A percentile compares a stretch with the other conserved stretches of the same genome.
Evolutionary conservation across 64 coral and sea anemone species (phyloP).

Genomic region (Stichodactyla mertensii): DNA sequence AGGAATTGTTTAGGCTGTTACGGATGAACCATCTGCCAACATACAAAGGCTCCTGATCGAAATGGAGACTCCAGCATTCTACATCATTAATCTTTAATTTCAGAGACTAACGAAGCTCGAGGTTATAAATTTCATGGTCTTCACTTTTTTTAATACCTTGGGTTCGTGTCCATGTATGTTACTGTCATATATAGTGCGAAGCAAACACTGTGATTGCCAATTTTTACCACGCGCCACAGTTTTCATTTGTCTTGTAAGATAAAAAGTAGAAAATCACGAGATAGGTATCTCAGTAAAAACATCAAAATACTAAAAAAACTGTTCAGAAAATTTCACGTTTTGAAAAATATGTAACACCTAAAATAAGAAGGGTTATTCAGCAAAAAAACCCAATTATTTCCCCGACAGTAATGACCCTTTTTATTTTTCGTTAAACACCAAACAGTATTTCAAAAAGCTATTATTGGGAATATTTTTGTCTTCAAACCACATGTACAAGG

Average conservation of each 20-base stretch:
- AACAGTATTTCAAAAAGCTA: not conserved
- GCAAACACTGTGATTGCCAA: not conserved
- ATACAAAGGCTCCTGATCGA: slow-evolving; percentile 30
- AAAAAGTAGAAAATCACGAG: not conserved
- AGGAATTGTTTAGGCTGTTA: not conserved
- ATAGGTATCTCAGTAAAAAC: not conserved
- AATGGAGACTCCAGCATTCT: slow-evolving; percentile 16
- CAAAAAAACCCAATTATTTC: not conserved
- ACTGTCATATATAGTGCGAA: not conserved
- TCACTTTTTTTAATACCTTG: not conserved
- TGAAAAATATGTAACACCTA: not conserved
- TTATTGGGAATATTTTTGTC: slow-evolving; percentile 13
- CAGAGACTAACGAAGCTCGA: not conserved
- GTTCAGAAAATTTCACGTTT: not conserved
- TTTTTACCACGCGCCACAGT: not conserved
- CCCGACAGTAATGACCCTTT: not conserved
- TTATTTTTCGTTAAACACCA: not conserved
- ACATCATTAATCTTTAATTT: slow-evolving; percentile 35
- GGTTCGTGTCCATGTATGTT: not conserved
- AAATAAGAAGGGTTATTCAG: not conserved
- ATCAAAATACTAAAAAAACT: not conserved
- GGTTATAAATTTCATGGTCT: not conserved
- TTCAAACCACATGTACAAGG: not conserved
- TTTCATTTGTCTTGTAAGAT: not conserved
- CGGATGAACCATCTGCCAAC: slow-evolving; percentile 43